Evolutionary conservation across 2,797 vertebrate genomes (phyloP).

Genomic region (Amphiprion clarkii): DNA sequence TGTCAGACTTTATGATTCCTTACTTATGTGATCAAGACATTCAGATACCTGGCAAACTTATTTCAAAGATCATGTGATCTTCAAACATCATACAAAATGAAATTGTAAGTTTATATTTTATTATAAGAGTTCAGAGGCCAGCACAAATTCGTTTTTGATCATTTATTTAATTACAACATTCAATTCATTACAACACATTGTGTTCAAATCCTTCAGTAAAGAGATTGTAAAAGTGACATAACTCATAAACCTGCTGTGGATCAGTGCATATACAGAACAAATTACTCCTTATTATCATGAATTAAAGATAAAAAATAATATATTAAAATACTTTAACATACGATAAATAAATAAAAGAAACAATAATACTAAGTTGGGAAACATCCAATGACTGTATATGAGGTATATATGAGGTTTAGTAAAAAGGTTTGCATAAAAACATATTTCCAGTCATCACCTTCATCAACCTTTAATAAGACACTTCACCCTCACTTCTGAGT

Average conservation of each 20-base stretch:
- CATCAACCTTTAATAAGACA: neutral
- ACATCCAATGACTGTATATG: constrained; percentile 36
- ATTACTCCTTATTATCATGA: neutral
- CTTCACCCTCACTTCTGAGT: neutral
- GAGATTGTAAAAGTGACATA: constrained; percentile 18
- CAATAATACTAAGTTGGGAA: constrained; percentile 24
- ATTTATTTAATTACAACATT: constrained; percentile 59
- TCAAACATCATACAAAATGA: neutral
- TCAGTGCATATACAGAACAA: constrained; percentile 36
- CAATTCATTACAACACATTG: constrained; percentile 36
- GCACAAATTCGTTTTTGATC: neutral
- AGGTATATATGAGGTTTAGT: constrained; percentile 35
- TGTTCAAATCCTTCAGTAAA: constrained; percentile 36
- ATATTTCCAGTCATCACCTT: constrained; percentile 8
- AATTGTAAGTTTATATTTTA: neutral
- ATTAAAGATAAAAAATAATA: constrained; percentile 22
- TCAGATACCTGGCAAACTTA: neutral
- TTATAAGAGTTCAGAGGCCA: constrained; percentile 15
- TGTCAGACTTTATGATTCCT: no score
- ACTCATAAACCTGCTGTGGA: constrained; percentile 7
- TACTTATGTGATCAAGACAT: neutral
- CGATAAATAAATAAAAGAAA: constrained; percentile 40
- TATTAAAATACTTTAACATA: constrained; percentile 24
- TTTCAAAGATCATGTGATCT: neutral
- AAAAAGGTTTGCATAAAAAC: constrained; percentile 3